Evolutionary conservation across 2,113 vertebrate species (phyloP).

Genomic region (Pterocles gutturalis): DNA sequence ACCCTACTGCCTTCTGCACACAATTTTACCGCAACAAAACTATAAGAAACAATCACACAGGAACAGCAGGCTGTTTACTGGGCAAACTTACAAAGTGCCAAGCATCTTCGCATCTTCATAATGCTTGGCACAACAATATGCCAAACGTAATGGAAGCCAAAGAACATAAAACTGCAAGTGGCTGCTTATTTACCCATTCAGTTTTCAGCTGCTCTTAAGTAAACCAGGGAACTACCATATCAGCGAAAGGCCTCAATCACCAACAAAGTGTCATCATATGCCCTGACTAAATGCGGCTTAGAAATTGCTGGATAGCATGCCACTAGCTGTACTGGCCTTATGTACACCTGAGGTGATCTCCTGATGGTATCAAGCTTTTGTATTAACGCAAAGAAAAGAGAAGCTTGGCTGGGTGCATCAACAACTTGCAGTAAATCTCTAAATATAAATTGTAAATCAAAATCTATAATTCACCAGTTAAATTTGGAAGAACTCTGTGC

Average conservation of each 20-base stretch:
- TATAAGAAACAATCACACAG: not conserved
- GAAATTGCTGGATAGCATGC: not conserved
- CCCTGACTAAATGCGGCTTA: not conserved
- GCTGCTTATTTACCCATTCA: not conserved
- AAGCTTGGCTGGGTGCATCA: not conserved
- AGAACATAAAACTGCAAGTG: too few relatives aligned
- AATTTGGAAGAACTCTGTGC: not conserved
- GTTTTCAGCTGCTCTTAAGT: not conserved
- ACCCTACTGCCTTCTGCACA: not conserved
- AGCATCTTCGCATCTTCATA: not conserved
- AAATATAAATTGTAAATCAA: not conserved
- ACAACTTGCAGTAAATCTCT: not conserved
- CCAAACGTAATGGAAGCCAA: not conserved
- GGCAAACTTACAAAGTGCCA: not conserved
- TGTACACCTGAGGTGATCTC: not conserved
- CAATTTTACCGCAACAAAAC: not conserved
- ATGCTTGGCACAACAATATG: not conserved
- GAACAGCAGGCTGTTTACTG: not conserved
- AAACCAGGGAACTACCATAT: not conserved
- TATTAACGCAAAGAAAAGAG: not conserved
- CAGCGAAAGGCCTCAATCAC: not conserved
- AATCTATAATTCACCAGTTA: not conserved
- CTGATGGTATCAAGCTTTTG: not conserved
- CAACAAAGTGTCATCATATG: not conserved
- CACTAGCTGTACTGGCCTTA: not conserved